Evolutionary conservation across 1,140 invertebrate species (phyloP).

Genomic region (Macrotrachela quadricornifera): DNA sequence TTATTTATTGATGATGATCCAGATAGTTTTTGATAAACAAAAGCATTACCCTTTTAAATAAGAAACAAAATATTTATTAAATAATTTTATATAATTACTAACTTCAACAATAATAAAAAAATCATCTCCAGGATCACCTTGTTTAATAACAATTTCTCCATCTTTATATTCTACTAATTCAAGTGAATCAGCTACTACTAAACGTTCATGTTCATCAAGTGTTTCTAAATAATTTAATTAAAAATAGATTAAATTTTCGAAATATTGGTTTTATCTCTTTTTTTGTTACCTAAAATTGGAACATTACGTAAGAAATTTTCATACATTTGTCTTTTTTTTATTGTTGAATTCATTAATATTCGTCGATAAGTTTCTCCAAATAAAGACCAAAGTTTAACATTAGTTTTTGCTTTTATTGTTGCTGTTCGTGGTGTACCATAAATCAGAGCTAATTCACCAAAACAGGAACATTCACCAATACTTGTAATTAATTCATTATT

Average conservation of each 20-base stretch:
- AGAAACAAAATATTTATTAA: neutral
- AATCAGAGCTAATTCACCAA: slow-evolving; percentile 88
- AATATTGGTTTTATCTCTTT: too few species aligned
- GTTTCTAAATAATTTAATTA: slow-evolving; percentile 45
- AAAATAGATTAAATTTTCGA: too few species aligned
- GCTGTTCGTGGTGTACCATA: slow-evolving; percentile 90
- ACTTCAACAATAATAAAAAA: slow-evolving; percentile 96
- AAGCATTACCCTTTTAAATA: slow-evolving; percentile 48
- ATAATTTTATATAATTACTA: too few species aligned
- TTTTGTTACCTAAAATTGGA: slow-evolving; percentile 59
- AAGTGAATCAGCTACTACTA: slow-evolving; percentile 89
- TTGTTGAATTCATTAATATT: slow-evolving; percentile 91
- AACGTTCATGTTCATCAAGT: slow-evolving; percentile 92
- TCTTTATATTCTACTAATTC: slow-evolving; percentile 74
- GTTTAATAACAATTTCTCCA: slow-evolving; percentile 79
- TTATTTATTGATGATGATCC: slow-evolving; percentile 63
- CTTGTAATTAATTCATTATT: slow-evolving; percentile 61
- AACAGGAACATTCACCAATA: slow-evolving; percentile 85
- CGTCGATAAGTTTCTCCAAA: slow-evolving; percentile 90
- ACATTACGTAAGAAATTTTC: slow-evolving; percentile 93
- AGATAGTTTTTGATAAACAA: slow-evolving; percentile 68
- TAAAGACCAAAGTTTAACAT: slow-evolving; percentile 92
- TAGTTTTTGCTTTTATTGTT: slow-evolving; percentile 73
- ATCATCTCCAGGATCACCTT: slow-evolving; percentile 92
- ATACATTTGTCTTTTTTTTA: slow-evolving; percentile 95